Evolutionary conservation across 37 sponge, comb jelly and placozoan genomes (phyloP).

Genomic region (Hexactinellida sp.): DNA sequence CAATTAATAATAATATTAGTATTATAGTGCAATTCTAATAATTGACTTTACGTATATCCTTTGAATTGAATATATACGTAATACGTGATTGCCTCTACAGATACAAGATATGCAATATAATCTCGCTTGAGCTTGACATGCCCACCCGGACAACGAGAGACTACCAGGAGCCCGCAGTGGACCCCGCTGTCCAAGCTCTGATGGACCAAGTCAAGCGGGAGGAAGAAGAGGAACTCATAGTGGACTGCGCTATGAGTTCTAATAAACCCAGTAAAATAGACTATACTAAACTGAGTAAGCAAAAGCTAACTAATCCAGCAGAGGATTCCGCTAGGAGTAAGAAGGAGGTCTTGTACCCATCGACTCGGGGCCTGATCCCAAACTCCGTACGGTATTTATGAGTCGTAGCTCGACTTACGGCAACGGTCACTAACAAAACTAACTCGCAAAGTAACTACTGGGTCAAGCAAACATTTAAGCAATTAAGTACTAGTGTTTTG

Average conservation of each 20-base stretch:
- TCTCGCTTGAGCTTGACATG: slow-evolving; percentile 78
- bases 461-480: too few relatives aligned
- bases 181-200: slow-evolving; percentile 64
- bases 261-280: not conserved
- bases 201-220: slow-evolving; percentile 66
- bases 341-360: not conserved
- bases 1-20: too few relatives aligned
- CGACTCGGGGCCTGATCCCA: not conserved
- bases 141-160: slow-evolving; percentile 81
- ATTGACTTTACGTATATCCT: too few relatives aligned
- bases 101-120: slow-evolving; percentile 36
- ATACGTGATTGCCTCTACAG: too few relatives aligned
- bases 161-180: slow-evolving; percentile 68
- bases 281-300: not conserved
- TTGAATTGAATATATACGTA: too few relatives aligned
- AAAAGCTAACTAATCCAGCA: not conserved
- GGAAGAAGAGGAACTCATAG: slow-evolving; percentile 47
- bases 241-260: not conserved
- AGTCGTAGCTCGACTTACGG: not conserved
- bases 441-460: too few relatives aligned
- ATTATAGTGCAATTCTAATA: too few relatives aligned
- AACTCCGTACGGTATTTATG: not conserved
- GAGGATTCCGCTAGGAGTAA: not conserved
- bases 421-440: not conserved
- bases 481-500: too few relatives aligned